Base-by-base conservation (phyloP, 1,140 invertebrate species). In the Popillia japonica region DNA sequence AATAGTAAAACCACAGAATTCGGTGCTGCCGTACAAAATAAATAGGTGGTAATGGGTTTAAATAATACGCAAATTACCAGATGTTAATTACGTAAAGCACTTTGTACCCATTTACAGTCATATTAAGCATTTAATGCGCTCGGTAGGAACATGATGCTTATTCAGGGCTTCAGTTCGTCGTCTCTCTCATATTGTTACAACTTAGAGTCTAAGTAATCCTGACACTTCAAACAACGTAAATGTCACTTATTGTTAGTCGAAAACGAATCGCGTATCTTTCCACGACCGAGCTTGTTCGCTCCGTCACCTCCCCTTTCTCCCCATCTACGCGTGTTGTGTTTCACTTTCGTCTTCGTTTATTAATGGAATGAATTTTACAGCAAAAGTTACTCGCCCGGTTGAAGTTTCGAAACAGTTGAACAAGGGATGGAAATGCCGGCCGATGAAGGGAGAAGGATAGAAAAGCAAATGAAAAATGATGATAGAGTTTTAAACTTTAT, bases 401-500 rank as follows among this genome's bases (percentile, higher is more conserved):
- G 6, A 34, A 68, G 61, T 34, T 68, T 68, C 9, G 27, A 68
- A 23, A 68, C 22, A 22, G 27, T 34, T 23, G 61, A 9, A 27
- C 27, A 68, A 68, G 61, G 61, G 20, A 68, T 20, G 61, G 14
- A 68, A 68, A 27, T 7, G 61, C 22, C 2, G 61, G 20, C 0
- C 11, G 22, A 68, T 27, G 48, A 68, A 68, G 61, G 17, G 61
- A 7, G 61, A 23, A 10, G 22, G 61, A 23, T 22, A 27, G 61
- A 23, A 48, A 48, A 27, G 4, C 61, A 34, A 34, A 68, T 68
- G 27, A 68, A 68, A 68, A 68, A 68, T 68, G 61, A 68, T 68
- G 61, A 68, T 68, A 68, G 20, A 22, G 17, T 68, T 68, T 34
- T 68, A 68, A 68, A 68, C 61, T 68, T 68, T 68, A 68, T 68